Evolutionary conservation across 2,797 vertebrate genomes (phyloP).

Genomic region (Bovichtus diacanthus): DNA sequence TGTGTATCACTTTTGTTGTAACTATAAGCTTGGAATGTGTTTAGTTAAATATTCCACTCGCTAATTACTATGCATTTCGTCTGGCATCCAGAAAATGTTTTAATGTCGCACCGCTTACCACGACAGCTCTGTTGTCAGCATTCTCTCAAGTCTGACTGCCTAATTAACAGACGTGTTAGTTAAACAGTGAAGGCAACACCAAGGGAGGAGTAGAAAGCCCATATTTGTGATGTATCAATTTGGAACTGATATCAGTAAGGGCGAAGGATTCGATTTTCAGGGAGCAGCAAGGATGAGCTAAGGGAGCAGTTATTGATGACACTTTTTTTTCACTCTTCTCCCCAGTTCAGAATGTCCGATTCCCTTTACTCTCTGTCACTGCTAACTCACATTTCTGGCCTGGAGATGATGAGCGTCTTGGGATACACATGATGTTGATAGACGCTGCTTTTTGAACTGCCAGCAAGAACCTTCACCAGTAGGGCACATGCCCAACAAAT

Average conservation of each 20-base stretch:
- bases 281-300: not conserved
- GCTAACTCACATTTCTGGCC: not conserved
- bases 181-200: not conserved
- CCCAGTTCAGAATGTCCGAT: not conserved
- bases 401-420: not conserved
- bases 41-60: too few species aligned
- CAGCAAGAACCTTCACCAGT: not conserved
- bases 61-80: not conserved
- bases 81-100: too few species aligned
- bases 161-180: slow-evolving; percentile 15
- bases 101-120: not conserved
- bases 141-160: not conserved
- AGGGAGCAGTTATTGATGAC: not conserved
- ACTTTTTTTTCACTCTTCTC: not conserved
- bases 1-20: too few species aligned
- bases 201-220: not conserved
- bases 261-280: not conserved
- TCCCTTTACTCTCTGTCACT: too few species aligned
- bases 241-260: not conserved
- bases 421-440: not conserved
- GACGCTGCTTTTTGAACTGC: not conserved
- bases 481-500: not conserved
- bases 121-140: not conserved
- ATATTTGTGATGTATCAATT: not conserved
- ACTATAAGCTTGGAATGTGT: too few species aligned